These are phyloP conservation scores for Diadema setosum DNA, from an alignment of 35 echinoderm and acorn worm species.

Conservation along the genomic window DNA sequence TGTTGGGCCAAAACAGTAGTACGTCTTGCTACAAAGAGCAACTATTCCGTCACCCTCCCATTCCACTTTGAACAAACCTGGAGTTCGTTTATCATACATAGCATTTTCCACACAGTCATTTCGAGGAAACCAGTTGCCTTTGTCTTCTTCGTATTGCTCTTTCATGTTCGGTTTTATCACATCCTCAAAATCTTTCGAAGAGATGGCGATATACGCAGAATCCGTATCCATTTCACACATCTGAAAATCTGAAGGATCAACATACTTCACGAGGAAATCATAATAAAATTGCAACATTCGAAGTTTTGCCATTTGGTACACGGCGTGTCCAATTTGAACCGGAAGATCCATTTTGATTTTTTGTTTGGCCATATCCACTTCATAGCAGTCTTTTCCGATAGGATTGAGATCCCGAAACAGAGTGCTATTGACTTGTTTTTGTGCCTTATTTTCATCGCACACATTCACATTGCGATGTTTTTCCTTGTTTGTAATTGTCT, in stretches of 20 bases:
- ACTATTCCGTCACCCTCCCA: slow-evolving; percentile 75
- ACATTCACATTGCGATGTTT: slow-evolving; percentile 31
- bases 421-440: neutral
- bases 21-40: slow-evolving; percentile 50
- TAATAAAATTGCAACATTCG: slow-evolving; percentile 66
- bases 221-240: slow-evolving; percentile 75
- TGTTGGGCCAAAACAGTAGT: slow-evolving; percentile 42
- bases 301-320: slow-evolving; percentile 48
- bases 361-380: slow-evolving; percentile 22
- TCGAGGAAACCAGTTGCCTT: slow-evolving; percentile 42
- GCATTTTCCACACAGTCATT: slow-evolving; percentile 10
- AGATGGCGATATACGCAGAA: slow-evolving; percentile 65
- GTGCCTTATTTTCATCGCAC: neutral
- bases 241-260: slow-evolving; percentile 45
- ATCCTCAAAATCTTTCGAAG: neutral
- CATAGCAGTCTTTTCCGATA: slow-evolving; percentile 14
- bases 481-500: slow-evolving; percentile 52
- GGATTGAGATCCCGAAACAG: slow-evolving; percentile 25
- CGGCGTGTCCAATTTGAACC: slow-evolving; percentile 30
- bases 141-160: slow-evolving; percentile 16
- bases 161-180: slow-evolving; percentile 46
- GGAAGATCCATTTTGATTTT: slow-evolving; percentile 48
- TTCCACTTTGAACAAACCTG: slow-evolving; percentile 59
- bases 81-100: slow-evolving; percentile 52
- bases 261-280: slow-evolving; percentile 42